These are phyloP conservation scores for Nephrotoma guestfalica DNA, from an alignment of 2,888 invertebrate species.

Conservation along the genomic window DNA sequence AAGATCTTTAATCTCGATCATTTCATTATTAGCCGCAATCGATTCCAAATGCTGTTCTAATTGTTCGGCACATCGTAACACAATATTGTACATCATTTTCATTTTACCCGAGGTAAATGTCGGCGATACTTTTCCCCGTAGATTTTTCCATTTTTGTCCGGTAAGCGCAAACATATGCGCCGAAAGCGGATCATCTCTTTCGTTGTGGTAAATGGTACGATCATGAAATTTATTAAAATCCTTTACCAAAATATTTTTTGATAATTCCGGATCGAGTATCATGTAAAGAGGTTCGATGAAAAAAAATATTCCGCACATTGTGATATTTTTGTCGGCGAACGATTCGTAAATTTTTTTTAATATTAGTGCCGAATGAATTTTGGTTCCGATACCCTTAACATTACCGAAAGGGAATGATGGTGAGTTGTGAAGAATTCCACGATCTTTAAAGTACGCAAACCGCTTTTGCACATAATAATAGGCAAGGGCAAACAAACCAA, in stretches of 20 bases:
- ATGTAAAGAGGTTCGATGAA: constrained; percentile 10
- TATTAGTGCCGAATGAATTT: constrained; percentile 17
- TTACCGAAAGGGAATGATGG: constrained; percentile 20
- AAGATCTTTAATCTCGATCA: constrained; percentile 25
- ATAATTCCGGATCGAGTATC: constrained; percentile 19
- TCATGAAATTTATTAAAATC: constrained; percentile 29
- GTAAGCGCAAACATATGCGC: constrained; percentile 25
- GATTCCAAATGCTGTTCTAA: constrained; percentile 15
- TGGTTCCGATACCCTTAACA: constrained; percentile 16
- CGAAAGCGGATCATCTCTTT: constrained; percentile 24
- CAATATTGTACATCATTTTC: constrained; percentile 28
- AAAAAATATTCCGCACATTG: constrained; percentile 11
- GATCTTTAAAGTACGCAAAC: constrained; percentile 17
- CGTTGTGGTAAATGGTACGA: constrained; percentile 23
- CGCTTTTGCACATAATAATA: constrained; percentile 5
- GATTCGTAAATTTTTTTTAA: constrained; percentile 12
- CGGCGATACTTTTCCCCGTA: constrained; percentile 32
- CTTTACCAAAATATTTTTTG: constrained; percentile 22
- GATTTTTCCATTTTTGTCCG: constrained; percentile 33
- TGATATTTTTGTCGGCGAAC: constrained; percentile 8
- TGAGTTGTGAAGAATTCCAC: constrained; percentile 20
- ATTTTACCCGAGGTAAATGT: constrained; percentile 36
- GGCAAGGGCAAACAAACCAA: background rate
- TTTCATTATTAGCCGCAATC: constrained; percentile 6
- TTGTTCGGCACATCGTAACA: constrained; percentile 17